Evolutionary conservation across 2,888 invertebrate genomes (phyloP).

Genomic region (Hypolimnas misippus): DNA sequence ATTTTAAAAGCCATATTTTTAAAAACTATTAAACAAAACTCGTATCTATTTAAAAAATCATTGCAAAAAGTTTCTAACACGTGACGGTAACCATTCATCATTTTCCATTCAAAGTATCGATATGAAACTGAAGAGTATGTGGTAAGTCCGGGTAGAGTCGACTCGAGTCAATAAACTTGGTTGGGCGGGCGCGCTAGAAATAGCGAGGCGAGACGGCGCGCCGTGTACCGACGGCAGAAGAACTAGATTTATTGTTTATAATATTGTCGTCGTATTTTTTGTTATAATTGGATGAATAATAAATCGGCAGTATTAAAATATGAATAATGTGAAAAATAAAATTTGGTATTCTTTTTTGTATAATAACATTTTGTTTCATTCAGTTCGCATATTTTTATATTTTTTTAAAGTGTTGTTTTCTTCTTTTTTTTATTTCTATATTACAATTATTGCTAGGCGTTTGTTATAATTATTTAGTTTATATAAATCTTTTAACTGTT

Average conservation of each 20-base stretch:
- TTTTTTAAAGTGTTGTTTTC: no score
- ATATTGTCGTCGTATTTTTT: neutral
- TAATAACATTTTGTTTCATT: no score
- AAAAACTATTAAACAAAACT: neutral
- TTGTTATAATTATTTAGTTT: no score
- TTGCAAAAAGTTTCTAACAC: neutral
- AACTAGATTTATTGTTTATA: conserved; percentile 11
- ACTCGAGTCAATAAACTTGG: conserved; percentile 78
- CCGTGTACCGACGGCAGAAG: conserved; percentile 58
- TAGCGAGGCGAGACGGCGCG: conserved; percentile 72
- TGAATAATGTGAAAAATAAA: no score
- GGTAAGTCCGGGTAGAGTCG: conserved; percentile 59
- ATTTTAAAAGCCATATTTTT: no score
- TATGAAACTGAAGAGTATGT: conserved; percentile 46
- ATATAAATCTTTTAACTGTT: no score
- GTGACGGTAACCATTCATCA: conserved; percentile 2
- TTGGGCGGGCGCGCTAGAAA: conserved; percentile 79
- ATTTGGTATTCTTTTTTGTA: no score
- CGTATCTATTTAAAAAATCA: neutral
- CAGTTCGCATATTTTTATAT: no score
- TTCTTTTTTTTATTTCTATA: no score
- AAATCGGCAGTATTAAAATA: no score
- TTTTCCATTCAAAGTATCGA: conserved; percentile 38
- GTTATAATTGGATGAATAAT: conserved; percentile 3
- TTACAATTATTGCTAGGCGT: no score